A percentile compares a stretch with the other conserved stretches of the same genome.
Evolutionary conservation across 2,888 invertebrate species (phyloP).

Genomic region (Volucella inflata): DNA sequence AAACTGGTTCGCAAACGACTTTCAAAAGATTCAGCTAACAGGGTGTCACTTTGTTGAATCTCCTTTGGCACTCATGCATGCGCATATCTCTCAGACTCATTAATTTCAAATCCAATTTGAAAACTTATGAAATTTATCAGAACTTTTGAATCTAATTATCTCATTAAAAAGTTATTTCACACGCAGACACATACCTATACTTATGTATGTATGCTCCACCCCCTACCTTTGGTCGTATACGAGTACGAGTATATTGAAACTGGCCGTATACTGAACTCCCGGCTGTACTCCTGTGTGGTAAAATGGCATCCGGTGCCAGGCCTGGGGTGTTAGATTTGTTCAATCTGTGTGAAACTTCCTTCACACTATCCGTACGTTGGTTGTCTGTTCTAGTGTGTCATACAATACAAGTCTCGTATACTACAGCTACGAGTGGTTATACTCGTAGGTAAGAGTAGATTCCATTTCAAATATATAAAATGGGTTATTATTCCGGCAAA

Average conservation of each 20-base stretch:
- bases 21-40: slow-evolving; percentile 47
- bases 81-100: slow-evolving; percentile 61
- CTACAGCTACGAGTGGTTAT: not conserved
- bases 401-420: slow-evolving; percentile 9
- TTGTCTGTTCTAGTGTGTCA: slow-evolving; percentile 18
- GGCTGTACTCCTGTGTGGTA: no score
- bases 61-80: slow-evolving; percentile 1
- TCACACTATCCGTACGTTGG: slow-evolving; percentile 16
- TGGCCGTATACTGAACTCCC: no score
- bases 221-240: no score
- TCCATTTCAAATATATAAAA: slow-evolving; percentile 38
- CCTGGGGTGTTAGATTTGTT: not conserved
- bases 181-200: slow-evolving; percentile 76
- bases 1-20: slow-evolving; percentile 40
- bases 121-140: slow-evolving; percentile 75
- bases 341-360: slow-evolving; percentile 43
- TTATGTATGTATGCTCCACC: no score
- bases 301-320: no score
- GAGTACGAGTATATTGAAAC: no score
- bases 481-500: slow-evolving; percentile 58
- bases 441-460: no score
- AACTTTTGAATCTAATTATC: slow-evolving; percentile 78
- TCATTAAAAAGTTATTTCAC: slow-evolving; percentile 82
- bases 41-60: slow-evolving; percentile 48
- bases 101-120: slow-evolving; percentile 73